Conservation (phyloP, 2,888 invertebrate genomes). For the Metalampra italica region DNA sequence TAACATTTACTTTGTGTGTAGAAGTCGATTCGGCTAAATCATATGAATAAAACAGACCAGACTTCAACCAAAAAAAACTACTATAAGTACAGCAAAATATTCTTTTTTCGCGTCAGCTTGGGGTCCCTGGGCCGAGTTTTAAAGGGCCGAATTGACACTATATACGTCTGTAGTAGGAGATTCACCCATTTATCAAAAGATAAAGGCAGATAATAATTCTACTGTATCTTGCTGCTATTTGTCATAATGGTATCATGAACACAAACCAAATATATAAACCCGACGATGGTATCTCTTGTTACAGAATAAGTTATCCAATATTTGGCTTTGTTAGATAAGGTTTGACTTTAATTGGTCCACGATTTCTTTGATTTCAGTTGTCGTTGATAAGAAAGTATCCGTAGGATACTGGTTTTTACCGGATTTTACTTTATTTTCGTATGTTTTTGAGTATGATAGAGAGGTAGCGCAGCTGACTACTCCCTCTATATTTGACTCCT, state of each 20-base stretch:
- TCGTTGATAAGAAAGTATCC: neutral
- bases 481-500: too few relatives aligned
- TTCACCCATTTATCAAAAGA: conserved; percentile 16
- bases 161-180: too few relatives aligned
- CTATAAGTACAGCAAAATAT: too few relatives aligned
- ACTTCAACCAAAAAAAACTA: too few relatives aligned
- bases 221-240: conserved; percentile 62
- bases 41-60: too few relatives aligned
- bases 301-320: neutral
- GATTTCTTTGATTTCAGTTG: neutral
- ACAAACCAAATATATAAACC: conserved; percentile 49
- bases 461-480: too few relatives aligned
- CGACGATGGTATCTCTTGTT: neutral
- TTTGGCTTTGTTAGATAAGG: neutral
- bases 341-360: neutral
- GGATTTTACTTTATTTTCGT: neutral
- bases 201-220: conserved; percentile 36
- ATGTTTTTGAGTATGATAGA: neutral
- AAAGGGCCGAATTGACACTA: too few relatives aligned
- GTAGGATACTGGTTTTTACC: neutral
- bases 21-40: too few relatives aligned
- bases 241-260: conserved; percentile 49
- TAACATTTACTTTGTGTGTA: too few relatives aligned
- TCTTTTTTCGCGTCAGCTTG: too few relatives aligned
- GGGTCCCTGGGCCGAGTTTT: too few relatives aligned